Conservation (phyloP, 2,888 invertebrate species). For the Lingula anatina region DNA sequence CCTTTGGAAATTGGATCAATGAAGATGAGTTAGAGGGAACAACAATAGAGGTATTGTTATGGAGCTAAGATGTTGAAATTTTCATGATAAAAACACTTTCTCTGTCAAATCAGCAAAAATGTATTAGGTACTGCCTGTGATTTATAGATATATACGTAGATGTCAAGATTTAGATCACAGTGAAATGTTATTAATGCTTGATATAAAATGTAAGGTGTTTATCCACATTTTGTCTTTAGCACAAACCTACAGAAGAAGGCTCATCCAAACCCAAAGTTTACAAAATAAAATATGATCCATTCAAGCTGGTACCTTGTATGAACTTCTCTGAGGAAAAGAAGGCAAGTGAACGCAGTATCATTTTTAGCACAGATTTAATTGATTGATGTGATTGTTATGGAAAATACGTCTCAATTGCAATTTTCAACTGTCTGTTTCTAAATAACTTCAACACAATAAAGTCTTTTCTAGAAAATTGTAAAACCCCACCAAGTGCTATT, state of each 20-base stretch:
- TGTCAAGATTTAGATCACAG: too few relatives aligned
- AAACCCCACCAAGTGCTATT: too few relatives aligned
- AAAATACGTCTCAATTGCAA: neutral
- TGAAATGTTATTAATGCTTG: too few relatives aligned
- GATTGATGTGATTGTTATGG: neutral
- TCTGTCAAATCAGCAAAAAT: too few relatives aligned
- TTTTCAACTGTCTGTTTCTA: neutral
- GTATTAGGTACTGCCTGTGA: too few relatives aligned
- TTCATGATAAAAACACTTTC: too few relatives aligned
- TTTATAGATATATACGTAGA: too few relatives aligned
- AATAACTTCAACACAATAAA: too few relatives aligned
- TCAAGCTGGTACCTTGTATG: slow-evolving; percentile 62
- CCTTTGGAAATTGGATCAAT: slow-evolving; percentile 40
- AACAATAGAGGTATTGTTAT: slow-evolving; percentile 44
- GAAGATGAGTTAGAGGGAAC: slow-evolving; percentile 38
- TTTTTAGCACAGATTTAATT: neutral
- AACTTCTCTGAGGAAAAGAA: slow-evolving; percentile 59
- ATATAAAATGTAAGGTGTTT: neutral
- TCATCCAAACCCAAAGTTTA: slow-evolving; percentile 7
- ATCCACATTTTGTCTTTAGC: slow-evolving; percentile 11
- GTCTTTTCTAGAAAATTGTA: too few relatives aligned
- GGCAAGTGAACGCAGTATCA: slow-evolving; percentile 51
- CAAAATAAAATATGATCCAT: slow-evolving; percentile 39
- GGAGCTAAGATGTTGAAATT: too few relatives aligned
- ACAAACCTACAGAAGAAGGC: slow-evolving; percentile 7